These are phyloP conservation scores for Myotis davidii DNA, from an alignment of 2,113 vertebrate genomes.

Conservation along the genomic window DNA sequence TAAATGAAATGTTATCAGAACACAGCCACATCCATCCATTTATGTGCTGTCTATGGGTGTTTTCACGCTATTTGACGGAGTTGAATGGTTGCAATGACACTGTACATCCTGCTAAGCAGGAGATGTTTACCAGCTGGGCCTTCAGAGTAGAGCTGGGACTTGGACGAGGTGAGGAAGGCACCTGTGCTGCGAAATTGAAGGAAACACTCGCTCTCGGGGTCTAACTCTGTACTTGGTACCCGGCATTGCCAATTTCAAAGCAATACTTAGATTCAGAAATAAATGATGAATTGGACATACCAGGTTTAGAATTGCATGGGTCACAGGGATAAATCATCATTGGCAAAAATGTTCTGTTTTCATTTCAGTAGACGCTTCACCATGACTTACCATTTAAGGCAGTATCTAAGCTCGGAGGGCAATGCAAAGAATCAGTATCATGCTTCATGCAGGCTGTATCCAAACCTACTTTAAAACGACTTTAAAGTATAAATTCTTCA, in stretches of 20 bases:
- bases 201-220: neutral
- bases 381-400: neutral
- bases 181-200: neutral
- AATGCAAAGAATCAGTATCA: neutral
- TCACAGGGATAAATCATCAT: neutral
- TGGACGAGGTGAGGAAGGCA: neutral
- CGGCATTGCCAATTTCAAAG: neutral
- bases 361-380: neutral
- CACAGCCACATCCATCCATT: neutral
- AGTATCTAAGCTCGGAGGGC: neutral
- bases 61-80: neutral
- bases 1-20: neutral
- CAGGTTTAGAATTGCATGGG: neutral
- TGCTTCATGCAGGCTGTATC: neutral
- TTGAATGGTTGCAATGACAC: neutral
- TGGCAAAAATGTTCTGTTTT: neutral
- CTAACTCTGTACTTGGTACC: neutral
- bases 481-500: neutral
- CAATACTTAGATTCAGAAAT: neutral
- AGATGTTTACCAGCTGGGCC: neutral
- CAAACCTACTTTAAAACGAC: neutral
- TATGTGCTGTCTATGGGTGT: neutral
- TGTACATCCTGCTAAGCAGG: neutral
- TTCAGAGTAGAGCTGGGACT: neutral
- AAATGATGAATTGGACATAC: neutral